Conservation (phyloP, 2,113 vertebrate species). For the Saguinus imperator region DNA sequence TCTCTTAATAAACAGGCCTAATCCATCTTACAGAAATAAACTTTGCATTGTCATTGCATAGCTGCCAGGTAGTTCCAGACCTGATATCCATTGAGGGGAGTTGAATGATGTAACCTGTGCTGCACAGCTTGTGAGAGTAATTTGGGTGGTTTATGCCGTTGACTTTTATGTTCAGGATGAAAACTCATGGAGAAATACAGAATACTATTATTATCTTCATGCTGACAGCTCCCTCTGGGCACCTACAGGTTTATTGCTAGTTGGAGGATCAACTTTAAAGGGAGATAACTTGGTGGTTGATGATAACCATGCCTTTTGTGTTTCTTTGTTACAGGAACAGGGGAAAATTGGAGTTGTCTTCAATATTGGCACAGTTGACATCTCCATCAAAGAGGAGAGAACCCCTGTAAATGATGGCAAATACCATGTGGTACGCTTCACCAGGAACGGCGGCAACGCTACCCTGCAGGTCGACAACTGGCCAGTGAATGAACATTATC, state of each 20-base stretch:
- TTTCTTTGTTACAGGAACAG: constrained; percentile 89
- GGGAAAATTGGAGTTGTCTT: constrained; percentile 98
- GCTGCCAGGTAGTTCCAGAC: background rate
- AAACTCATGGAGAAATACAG: constrained; percentile 45
- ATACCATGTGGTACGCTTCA: constrained; percentile 98
- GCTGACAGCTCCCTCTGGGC: constrained; percentile 32
- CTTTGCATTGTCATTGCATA: background rate
- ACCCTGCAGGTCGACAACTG: constrained; percentile 98
- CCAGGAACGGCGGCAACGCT: constrained; percentile 96
- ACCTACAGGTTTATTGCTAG: constrained; percentile 32
- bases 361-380: constrained; percentile 97
- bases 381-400: constrained; percentile 94
- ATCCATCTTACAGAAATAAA: constrained; percentile 25
- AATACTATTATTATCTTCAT: constrained; percentile 57
- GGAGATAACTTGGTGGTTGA: background rate
- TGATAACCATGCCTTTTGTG: constrained; percentile 58
- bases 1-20: background rate
- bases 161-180: constrained; percentile 61
- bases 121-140: constrained; percentile 18
- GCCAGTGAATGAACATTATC: constrained; percentile 97
- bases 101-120: constrained; percentile 24
- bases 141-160: constrained; percentile 45
- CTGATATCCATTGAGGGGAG: background rate
- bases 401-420: constrained; percentile 97
- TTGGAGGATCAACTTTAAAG: constrained; percentile 50